phyloP scores from a whole-genome alignment of 2,888 invertebrate genomes.

The Drosophila meridiana region DNA sequence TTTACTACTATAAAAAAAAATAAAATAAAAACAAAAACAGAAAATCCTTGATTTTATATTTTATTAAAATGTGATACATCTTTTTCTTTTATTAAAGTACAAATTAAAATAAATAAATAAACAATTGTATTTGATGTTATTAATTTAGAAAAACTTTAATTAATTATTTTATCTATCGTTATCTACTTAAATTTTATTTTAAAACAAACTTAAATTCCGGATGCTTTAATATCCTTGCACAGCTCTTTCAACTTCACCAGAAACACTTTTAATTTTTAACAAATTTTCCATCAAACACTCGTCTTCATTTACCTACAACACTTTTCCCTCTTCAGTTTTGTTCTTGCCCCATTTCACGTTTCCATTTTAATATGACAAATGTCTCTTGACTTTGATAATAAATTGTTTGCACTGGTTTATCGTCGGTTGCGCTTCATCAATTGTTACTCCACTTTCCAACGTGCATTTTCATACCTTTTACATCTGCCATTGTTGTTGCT shows the following conservation, averaged over 20 bases:
- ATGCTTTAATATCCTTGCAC: not conserved
- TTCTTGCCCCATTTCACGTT: not conserved
- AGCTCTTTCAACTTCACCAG: not conserved
- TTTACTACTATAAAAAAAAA: no score
- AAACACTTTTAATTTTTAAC: not conserved
- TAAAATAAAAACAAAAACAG: no score
- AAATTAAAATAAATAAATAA: no score
- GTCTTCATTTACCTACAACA: not conserved
- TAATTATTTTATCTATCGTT: no score
- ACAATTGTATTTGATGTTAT: no score
- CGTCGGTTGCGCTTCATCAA: slow-evolving; percentile 21
- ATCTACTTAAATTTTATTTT: not conserved
- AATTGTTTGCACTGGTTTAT: slow-evolving; percentile 21
- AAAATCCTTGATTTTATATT: no score
- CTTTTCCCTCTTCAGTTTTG: not conserved
- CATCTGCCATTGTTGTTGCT: slow-evolving; percentile 10
- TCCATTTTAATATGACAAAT: slow-evolving; percentile 18
- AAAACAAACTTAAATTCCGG: not conserved
- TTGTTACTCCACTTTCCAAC: slow-evolving; percentile 45
- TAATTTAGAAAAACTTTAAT: no score
- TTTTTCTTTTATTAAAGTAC: no score
- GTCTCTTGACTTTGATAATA: slow-evolving; percentile 28
- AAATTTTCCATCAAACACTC: not conserved
- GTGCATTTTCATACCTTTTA: slow-evolving; percentile 16
- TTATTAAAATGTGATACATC: no score